Conservation (phyloP, 2,113 vertebrate genomes). For the Tyrannus savana region DNA sequence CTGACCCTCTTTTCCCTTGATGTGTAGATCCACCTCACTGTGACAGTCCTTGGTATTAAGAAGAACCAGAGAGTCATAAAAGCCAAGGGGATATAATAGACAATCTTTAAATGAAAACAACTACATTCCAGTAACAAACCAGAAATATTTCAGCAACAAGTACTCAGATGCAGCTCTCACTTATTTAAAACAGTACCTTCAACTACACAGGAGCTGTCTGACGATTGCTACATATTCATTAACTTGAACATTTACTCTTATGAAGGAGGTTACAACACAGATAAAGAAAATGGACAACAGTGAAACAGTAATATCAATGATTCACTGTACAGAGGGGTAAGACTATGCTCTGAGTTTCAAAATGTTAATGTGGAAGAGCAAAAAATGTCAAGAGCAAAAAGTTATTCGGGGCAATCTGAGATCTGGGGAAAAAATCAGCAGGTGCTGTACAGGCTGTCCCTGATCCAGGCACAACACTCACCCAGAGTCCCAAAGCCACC, state of each 20-base stretch:
- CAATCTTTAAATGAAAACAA: not conserved
- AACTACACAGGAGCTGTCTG: not conserved
- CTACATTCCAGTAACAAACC: not conserved
- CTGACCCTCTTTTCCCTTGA: not conserved
- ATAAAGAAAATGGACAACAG: not conserved
- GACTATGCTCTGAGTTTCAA: accelerated
- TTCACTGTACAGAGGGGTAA: not conserved
- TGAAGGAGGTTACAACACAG: not conserved
- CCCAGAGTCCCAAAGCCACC: accelerated
- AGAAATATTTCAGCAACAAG: not conserved
- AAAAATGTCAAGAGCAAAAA: not conserved
- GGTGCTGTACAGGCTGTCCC: not conserved
- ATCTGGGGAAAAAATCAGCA: not conserved
- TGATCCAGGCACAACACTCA: accelerated
- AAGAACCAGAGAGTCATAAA: not conserved
- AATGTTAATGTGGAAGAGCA: not conserved
- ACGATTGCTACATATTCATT: not conserved
- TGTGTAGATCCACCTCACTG: not conserved
- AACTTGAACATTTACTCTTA: accelerated
- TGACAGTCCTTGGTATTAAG: accelerated
- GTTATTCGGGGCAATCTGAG: not conserved
- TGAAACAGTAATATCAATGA: not conserved
- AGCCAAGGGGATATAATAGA: not conserved
- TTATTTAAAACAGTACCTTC: not conserved
- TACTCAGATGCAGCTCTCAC: not conserved